phyloP scores from a whole-genome alignment of 2,797 vertebrate genomes.

The Paguma larvata region DNA sequence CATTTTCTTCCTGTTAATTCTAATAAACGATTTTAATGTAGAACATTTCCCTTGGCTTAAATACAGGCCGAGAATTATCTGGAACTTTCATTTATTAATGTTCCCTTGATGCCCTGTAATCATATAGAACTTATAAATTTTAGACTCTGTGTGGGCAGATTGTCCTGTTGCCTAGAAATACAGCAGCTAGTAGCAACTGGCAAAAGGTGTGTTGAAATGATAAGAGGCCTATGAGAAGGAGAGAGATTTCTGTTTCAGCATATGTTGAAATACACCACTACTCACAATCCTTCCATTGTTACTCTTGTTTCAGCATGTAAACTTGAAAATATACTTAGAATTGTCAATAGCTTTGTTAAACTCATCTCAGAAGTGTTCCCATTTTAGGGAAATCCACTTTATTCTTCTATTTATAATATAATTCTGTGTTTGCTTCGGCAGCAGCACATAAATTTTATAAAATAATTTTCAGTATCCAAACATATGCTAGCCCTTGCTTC shows the following conservation, averaged over 20 bases:
- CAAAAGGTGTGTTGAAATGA: neutral
- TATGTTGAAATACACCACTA: neutral
- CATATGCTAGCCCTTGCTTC: neutral
- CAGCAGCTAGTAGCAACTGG: neutral
- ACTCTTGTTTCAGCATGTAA: neutral
- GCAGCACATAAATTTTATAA: neutral
- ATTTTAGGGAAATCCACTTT: neutral
- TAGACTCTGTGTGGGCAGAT: neutral
- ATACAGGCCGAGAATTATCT: neutral
- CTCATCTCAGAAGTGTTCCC: neutral
- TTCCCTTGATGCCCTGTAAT: neutral
- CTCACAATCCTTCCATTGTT: neutral
- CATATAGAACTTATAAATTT: neutral
- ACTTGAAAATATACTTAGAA: conserved; percentile 37
- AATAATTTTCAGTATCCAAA: neutral
- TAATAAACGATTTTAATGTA: conserved; percentile 30
- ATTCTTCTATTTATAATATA: neutral
- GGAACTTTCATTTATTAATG: conserved; percentile 43
- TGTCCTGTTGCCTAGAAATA: conserved; percentile 49
- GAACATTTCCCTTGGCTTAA: conserved; percentile 35
- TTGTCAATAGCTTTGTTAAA: conserved; percentile 23
- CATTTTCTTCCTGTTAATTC: conserved; percentile 12
- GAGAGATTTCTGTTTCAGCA: neutral
- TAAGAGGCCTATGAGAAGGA: neutral
- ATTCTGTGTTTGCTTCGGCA: no score